Base-by-base conservation (phyloP, 2,888 invertebrate species). In the Ophion ellenae region DNA sequence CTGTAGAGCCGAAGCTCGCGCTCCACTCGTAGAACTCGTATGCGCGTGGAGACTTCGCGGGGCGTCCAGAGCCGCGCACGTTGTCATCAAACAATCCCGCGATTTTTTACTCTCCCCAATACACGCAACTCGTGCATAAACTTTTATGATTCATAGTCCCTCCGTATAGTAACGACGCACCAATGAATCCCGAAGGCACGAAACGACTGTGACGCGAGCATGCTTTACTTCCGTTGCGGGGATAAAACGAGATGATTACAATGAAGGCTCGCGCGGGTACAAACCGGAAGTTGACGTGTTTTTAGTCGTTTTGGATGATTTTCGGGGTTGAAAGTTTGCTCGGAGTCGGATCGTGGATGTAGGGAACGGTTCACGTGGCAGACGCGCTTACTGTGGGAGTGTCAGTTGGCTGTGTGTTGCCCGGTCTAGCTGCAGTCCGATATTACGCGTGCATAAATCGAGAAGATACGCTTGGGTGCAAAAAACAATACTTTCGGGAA, bases 401-500 rank as follows among this genome's bases (percentile, higher is more conserved):
- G 47, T 47, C 47, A 47, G 47, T 1, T 47, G 4, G 14, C 3
- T 14, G 14, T 47, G 32, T 32, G 32, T 32, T 32, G 32, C 32
- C 32, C 32, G 4, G 32, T 32, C 32, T 32, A 32, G 32, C 32
- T 0, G 32, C 4, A 4, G 32, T 32, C 4, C 32, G 32, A 32
- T 32, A 32, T 32, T 32, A 4, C 4, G 32, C 32, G 4, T 4
- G 4, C 17, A 11, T 47, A 14, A 0, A 47, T 14, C 47, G 14
- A 47, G 47, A 14, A 47, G 47, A 0, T 14, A 17, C 17, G 14
- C 5, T 53, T 17, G 14, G 53, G 5, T 17, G 17, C 14, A 47
- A 73, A 47, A 36, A 32, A 81, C 20, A 45, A 57, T 61, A 64
- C 20, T 59, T 74, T 14, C 45, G 28, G 59, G 64, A 0, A 36